Evolutionary conservation across 2,797 vertebrate genomes (phyloP), one percentile per base, ranked within the genome.

Genomic region (Eulemur coronatus): DNA sequence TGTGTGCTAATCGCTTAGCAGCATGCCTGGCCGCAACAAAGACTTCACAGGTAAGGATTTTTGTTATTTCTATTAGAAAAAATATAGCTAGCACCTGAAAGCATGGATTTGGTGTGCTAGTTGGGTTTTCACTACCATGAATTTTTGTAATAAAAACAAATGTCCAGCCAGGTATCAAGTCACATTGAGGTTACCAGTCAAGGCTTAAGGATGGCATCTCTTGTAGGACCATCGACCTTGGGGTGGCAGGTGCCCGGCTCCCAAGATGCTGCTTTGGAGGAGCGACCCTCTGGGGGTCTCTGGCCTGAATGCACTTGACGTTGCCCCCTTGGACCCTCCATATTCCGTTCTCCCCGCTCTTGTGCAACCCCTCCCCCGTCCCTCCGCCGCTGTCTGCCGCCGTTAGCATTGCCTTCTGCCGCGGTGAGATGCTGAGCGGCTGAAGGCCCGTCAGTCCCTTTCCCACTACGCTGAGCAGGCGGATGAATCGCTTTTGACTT

Each of bases 401-500:
- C 80, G 85, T 98, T 98, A 97, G 97, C 96, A 76, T 94, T 96
- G 95, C 59, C 80, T 96, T 84, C 97, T 84, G 97, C 93, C 28
- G 91, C 48, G 75, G 89, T 35, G 93, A 69, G 97, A 97, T 33
- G 87, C 97, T 98, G 98, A 97, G 97, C 95, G 84, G 97, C 98
- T 96, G 97, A 98, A 97, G 94, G 97, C 98, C 97, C 97, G 95
- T 97, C 98, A 97, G 98, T 86, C 94, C 97, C 97, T 95, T 97
- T 97, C 96, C 98, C 98, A 94, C 91, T 75, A 89, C 97, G 91
- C 97, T 95, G 98, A 98, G 97, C 98, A 97, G 96, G 95, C 70
- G 38, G 98, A 98, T 94, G 97, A 96, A 98, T 98, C 87, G 12
- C 97, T 98, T 98, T 94, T 98, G 98, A 98, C 94, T 97, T 97